Conservation (phyloP, 2,113 vertebrate species). For the Eurypyga helias region DNA sequence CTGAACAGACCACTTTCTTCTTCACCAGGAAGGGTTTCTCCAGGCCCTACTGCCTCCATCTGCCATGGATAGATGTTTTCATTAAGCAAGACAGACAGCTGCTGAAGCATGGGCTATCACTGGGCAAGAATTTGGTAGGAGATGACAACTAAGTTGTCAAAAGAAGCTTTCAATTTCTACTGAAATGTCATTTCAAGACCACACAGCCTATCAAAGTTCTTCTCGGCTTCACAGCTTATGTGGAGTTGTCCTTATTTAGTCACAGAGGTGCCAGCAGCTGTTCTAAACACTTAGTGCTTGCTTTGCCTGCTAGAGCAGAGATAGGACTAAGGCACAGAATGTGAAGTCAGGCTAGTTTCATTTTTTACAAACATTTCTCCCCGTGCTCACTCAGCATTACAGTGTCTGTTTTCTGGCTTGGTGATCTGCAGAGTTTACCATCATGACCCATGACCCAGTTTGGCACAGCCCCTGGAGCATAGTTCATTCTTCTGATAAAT, state of each 20-base stretch:
- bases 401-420: not conserved
- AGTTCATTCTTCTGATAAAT: not conserved
- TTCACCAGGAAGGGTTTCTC: not conserved
- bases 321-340: not conserved
- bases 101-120: not conserved
- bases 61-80: fast-evolving
- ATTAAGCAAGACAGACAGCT: not conserved
- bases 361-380: not conserved
- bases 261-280: not conserved
- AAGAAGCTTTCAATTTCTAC: not conserved
- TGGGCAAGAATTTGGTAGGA: not conserved
- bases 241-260: not conserved
- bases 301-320: not conserved
- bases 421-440: not conserved
- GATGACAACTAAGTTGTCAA: not conserved
- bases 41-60: not conserved
- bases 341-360: not conserved
- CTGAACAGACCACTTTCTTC: not conserved
- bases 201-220: not conserved
- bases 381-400: not conserved
- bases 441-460: not conserved
- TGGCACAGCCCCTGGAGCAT: not conserved
- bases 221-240: not conserved
- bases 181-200: not conserved
- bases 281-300: not conserved